Percentiles rank a stretch among this genome's conserved stretches.
phyloP scores from a whole-genome alignment of 2,113 vertebrate genomes.

The Anguilla rostrata region DNA sequence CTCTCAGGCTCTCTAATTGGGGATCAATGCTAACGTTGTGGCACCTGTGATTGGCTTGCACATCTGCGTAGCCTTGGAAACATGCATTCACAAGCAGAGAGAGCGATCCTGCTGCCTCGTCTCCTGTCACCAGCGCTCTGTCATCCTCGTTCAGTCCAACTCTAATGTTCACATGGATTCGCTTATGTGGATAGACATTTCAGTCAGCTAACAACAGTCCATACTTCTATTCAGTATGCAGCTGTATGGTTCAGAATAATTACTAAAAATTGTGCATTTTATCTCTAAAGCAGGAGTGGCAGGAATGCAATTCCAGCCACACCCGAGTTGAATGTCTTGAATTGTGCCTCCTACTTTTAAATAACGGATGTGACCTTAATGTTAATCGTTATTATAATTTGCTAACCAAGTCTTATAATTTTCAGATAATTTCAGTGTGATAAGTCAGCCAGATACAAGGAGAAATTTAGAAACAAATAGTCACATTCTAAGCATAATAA shows the following conservation, averaged over 20 bases:
- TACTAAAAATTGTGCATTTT: neutral
- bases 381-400: neutral
- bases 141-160: neutral
- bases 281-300: neutral
- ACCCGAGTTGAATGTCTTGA: neutral
- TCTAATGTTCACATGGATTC: neutral
- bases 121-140: neutral
- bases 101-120: neutral
- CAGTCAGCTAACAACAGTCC: neutral
- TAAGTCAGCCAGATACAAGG: neutral
- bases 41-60: slow-evolving; percentile 66
- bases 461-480: neutral
- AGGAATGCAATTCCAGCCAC: neutral
- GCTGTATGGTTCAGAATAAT: neutral
- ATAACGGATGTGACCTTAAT: neutral
- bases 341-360: neutral
- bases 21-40: slow-evolving; percentile 58
- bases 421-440: neutral
- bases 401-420: neutral
- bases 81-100: slow-evolving; percentile 48
- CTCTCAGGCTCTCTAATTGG: slow-evolving; percentile 69
- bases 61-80: slow-evolving; percentile 71
- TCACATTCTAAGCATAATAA: neutral
- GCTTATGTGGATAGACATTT: neutral
- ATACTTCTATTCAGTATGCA: neutral